Evolutionary conservation across 2,888 invertebrate genomes (phyloP).

Genomic region (Harpalus rufipes): DNA sequence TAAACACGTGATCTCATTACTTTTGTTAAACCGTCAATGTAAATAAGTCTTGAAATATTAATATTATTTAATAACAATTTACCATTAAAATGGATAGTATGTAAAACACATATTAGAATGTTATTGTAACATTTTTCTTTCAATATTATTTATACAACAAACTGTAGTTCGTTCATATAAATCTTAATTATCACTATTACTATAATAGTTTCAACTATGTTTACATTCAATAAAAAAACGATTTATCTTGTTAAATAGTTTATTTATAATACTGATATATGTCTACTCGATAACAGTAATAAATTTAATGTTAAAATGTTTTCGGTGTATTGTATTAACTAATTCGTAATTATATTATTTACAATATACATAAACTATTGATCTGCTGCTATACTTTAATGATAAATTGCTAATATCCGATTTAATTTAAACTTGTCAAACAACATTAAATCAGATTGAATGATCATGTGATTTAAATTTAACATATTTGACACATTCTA

Average conservation of each 20-base stretch:
- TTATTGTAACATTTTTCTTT: too few species aligned
- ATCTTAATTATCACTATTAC: too few species aligned
- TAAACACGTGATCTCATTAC: too few species aligned
- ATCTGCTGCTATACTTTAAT: not conserved
- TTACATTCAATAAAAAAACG: not conserved
- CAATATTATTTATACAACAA: too few species aligned
- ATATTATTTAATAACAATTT: too few species aligned
- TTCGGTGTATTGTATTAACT: not conserved
- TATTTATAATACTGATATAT: not conserved
- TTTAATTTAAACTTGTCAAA: conserved; percentile 17
- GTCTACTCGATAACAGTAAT: not conserved
- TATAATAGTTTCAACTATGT: not conserved
- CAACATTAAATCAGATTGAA: conserved; percentile 7
- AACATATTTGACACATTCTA: conserved; percentile 3
- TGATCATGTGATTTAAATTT: conserved; percentile 3
- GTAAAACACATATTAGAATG: too few species aligned
- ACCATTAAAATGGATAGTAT: too few species aligned
- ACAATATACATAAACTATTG: not conserved
- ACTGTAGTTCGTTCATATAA: too few species aligned
- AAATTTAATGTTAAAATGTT: conserved; percentile 7
- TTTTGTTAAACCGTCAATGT: too few species aligned
- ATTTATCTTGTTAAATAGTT: not conserved
- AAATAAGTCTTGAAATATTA: too few species aligned
- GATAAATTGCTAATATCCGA: not conserved
- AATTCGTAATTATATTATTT: conserved; percentile 1